Evolutionary conservation across 2,888 invertebrate genomes (phyloP).

Genomic region (Erannis defoliaria): DNA sequence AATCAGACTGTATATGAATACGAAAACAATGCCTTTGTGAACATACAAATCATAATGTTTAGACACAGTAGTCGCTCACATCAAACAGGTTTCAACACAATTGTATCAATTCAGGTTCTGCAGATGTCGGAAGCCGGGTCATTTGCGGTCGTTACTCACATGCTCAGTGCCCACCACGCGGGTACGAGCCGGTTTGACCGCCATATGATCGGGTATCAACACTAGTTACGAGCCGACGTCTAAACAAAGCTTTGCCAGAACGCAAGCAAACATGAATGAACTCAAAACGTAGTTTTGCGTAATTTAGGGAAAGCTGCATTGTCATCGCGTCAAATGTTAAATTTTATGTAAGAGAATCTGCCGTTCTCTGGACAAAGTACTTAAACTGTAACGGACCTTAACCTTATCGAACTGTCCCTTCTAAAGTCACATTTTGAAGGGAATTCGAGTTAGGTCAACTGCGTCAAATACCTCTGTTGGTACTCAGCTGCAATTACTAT

Average conservation of each 20-base stretch:
- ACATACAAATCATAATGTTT: constrained; percentile 40
- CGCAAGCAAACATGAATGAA: constrained; percentile 57
- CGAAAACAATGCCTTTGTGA: constrained; percentile 17
- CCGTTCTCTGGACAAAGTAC: constrained; percentile 20
- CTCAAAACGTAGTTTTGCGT: constrained; percentile 57
- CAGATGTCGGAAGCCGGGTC: constrained; percentile 59
- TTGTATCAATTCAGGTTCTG: constrained; percentile 48
- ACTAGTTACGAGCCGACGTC: constrained; percentile 49
- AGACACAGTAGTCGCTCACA: constrained; percentile 31
- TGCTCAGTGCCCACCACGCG: constrained; percentile 40
- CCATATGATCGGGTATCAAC: constrained; percentile 71
- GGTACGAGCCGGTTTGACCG: constrained; percentile 72
- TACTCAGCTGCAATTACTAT: background rate
- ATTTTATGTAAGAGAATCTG: constrained; percentile 39
- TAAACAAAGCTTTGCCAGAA: constrained; percentile 60
- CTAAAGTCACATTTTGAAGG: constrained; percentile 12
- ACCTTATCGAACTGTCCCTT: constrained; percentile 17
- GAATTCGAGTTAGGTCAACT: constrained; percentile 18
- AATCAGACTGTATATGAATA: background rate
- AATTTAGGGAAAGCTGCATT: constrained; percentile 67
- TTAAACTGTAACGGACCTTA: constrained; percentile 25
- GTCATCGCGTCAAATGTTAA: constrained; percentile 51
- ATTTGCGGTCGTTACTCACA: constrained; percentile 74
- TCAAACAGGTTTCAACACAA: constrained; percentile 38
- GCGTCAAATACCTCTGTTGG: constrained; percentile 6